Evolutionary conservation across 1,140 invertebrate genomes (phyloP).

Genomic region (Lordiphosa clarofinis): DNA sequence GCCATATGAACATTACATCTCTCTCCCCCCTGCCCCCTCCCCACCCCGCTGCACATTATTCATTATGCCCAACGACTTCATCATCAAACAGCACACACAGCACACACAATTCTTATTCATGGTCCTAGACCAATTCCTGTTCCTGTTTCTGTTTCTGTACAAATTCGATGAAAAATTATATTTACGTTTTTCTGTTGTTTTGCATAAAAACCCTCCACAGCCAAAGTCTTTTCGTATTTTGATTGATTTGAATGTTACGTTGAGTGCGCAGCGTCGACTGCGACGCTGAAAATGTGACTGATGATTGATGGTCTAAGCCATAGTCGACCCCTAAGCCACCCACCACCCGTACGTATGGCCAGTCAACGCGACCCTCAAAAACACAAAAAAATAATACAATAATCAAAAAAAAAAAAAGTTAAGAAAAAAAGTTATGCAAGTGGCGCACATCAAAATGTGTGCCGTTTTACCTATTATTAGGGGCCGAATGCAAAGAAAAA

Average conservation of each 20-base stretch:
- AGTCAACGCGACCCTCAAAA: slow-evolving; percentile 29
- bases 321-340: slow-evolving; percentile 11
- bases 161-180: slow-evolving; percentile 74
- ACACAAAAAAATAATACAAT: slow-evolving; percentile 10
- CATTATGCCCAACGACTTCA: slow-evolving; percentile 55
- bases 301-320: slow-evolving; percentile 75
- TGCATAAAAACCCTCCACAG: slow-evolving; percentile 44
- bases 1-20: slow-evolving; percentile 62
- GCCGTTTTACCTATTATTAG: slow-evolving; percentile 32
- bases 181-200: slow-evolving; percentile 48
- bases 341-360: slow-evolving; percentile 20
- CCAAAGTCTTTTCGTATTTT: slow-evolving; percentile 46
- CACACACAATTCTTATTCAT: slow-evolving; percentile 1
- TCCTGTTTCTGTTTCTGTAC: slow-evolving; percentile 37
- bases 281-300: slow-evolving; percentile 59
- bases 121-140: slow-evolving; percentile 13
- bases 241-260: slow-evolving; percentile 79
- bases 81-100: slow-evolving; percentile 12
- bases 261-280: slow-evolving; percentile 53
- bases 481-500: slow-evolving; percentile 20
- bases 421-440: slow-evolving; percentile 34
- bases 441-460: slow-evolving; percentile 22
- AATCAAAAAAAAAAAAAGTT: slow-evolving; percentile 13
- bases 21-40: slow-evolving; percentile 7
- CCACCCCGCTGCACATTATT: slow-evolving; percentile 52